Evolutionary conservation across 2,888 invertebrate genomes (phyloP).

Genomic region (Atrina japonica): DNA sequence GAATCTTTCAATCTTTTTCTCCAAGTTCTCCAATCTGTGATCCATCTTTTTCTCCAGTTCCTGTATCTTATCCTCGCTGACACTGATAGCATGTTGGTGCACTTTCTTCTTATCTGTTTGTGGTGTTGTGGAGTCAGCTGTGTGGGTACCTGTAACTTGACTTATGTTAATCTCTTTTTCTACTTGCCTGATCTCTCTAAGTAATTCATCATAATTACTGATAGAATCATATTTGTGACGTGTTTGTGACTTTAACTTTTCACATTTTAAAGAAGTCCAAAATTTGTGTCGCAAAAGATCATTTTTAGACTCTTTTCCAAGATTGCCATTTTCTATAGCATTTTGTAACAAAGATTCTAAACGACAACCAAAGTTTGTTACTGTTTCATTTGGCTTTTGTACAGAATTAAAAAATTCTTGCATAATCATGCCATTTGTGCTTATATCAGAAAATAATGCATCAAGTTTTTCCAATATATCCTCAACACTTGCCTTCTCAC

Average conservation of each 20-base stretch:
- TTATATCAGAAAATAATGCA: conserved; percentile 31
- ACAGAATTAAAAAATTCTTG: conserved; percentile 36
- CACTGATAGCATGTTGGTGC: background rate
- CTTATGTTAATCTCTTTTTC: conserved; percentile 25
- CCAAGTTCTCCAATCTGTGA: no score
- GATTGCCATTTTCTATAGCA: conserved; percentile 32
- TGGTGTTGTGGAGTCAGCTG: background rate
- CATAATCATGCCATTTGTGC: conserved; percentile 37
- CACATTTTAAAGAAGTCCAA: conserved; percentile 34
- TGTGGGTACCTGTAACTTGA: background rate
- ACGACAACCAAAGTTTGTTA: conserved; percentile 41
- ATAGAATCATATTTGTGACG: conserved; percentile 41
- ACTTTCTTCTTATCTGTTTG: background rate
- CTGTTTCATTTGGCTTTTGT: conserved; percentile 33
- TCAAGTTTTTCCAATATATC: conserved; percentile 32
- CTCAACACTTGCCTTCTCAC: conserved; percentile 22
- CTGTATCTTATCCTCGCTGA: background rate
- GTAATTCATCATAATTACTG: conserved; percentile 24
- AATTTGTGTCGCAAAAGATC: conserved; percentile 38
- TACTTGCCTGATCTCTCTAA: conserved; percentile 29
- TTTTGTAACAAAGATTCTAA: conserved; percentile 31
- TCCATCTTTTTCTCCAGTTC: conserved; percentile 16
- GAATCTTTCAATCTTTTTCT: no score
- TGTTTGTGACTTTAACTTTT: conserved; percentile 32
- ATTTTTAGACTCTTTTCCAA: conserved; percentile 32